Percentiles rank a stretch among this genome's conserved stretches.
These are phyloP conservation scores for Bufotes viridis DNA, from an alignment of 2,797 vertebrate genomes.

Conservation along the genomic window DNA sequence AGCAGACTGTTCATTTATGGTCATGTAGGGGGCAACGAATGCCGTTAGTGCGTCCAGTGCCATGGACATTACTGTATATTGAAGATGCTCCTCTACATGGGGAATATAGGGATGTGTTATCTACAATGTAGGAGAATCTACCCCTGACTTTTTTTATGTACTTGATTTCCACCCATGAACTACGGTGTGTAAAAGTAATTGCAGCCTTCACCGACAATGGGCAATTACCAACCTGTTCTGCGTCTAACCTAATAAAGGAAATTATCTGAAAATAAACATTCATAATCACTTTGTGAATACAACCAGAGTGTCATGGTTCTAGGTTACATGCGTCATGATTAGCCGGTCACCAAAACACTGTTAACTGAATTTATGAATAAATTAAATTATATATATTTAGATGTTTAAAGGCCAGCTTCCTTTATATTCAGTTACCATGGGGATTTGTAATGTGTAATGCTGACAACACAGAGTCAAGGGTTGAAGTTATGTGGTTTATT, in stretches of 20 bases:
- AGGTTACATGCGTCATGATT: not conserved
- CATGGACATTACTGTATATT: not conserved
- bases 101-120: not conserved
- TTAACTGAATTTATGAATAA: constrained; percentile 8
- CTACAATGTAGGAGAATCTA: not conserved
- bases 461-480: not conserved
- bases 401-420: not conserved
- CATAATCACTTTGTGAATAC: not conserved
- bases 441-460: not conserved
- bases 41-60: not conserved
- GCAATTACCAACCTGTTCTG: not conserved
- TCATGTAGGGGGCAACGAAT: too few species aligned
- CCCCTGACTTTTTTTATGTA: not conserved
- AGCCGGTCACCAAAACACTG: not conserved
- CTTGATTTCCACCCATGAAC: not conserved
- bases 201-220: not conserved
- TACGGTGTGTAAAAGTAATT: not conserved
- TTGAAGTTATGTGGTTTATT: not conserved
- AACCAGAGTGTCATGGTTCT: not conserved
- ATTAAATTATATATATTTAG: not conserved
- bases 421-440: constrained; percentile 14
- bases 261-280: constrained; percentile 1
- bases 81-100: not conserved
- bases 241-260: not conserved
- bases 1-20: too few species aligned